Evolutionary conservation across 2,797 vertebrate genomes (phyloP).

Genomic region (Lemur catta): DNA sequence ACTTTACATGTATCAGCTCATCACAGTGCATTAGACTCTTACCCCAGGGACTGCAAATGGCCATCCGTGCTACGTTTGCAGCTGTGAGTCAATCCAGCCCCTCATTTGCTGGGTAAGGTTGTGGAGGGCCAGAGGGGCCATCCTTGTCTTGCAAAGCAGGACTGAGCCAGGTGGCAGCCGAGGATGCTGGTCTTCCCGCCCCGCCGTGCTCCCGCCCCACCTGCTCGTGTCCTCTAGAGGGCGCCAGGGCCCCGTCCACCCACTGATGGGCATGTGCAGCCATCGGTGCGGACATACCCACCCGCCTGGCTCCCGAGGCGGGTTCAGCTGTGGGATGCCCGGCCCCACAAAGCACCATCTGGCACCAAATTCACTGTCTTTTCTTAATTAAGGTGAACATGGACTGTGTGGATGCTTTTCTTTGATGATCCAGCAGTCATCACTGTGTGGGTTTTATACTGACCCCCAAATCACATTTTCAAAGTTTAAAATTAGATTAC

Average conservation of each 20-base stretch:
- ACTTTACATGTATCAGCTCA: neutral
- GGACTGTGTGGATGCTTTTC: neutral
- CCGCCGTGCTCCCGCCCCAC: fast-evolving
- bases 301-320: constrained; percentile 31
- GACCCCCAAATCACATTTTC: constrained; percentile 14
- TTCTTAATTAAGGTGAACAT: constrained; percentile 70
- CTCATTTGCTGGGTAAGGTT: neutral
- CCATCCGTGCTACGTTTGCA: neutral
- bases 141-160: neutral
- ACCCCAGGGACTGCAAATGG: neutral
- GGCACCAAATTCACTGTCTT: constrained; percentile 29
- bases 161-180: neutral
- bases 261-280: neutral
- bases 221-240: neutral
- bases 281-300: neutral
- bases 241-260: fast-evolving
- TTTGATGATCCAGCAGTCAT: neutral
- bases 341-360: constrained; percentile 66
- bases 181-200: neutral
- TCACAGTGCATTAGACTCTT: neutral
- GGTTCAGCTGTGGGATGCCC: constrained; percentile 55
- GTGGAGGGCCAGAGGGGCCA: neutral
- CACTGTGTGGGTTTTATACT: neutral
- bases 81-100: neutral
- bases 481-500: neutral